These are phyloP conservation scores for Fulmarus glacialis DNA, from an alignment of 2,113 vertebrate species.

Conservation along the genomic window DNA sequence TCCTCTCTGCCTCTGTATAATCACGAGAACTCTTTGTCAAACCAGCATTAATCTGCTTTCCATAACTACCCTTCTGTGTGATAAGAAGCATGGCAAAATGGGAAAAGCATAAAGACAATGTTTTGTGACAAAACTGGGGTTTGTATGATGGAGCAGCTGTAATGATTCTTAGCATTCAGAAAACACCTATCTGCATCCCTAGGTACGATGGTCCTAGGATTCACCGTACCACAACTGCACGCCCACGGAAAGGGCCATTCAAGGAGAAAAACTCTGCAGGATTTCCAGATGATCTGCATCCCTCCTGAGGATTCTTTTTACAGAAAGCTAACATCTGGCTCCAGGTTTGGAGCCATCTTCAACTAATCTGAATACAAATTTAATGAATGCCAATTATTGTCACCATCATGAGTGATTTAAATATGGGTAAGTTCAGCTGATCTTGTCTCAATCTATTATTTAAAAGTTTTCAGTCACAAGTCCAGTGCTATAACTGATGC, in stretches of 20 bases:
- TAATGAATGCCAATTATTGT: conserved; percentile 51
- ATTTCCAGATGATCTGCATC: conserved; percentile 15
- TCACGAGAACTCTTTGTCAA: background rate
- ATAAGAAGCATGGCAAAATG: background rate
- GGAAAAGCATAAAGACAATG: background rate
- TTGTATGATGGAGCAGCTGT: background rate
- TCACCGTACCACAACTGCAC: fast-evolving
- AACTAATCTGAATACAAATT: conserved; percentile 57
- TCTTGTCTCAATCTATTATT: conserved; percentile 13
- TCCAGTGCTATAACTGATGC: background rate
- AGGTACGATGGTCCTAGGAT: background rate
- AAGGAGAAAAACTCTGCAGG: conserved; percentile 52
- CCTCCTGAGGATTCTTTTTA: background rate
- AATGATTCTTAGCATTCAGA: background rate
- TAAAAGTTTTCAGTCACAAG: background rate
- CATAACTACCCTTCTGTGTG: background rate
- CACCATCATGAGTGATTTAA: background rate
- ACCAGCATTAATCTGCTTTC: background rate
- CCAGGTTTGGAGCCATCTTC: conserved; percentile 32
- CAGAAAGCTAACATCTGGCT: conserved; percentile 54
- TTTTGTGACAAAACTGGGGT: background rate
- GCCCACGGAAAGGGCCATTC: background rate
- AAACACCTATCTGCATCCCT: background rate
- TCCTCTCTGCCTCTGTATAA: background rate
- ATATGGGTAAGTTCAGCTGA: background rate